These are phyloP conservation scores for Nannospalax galili DNA, from an alignment of 2,113 vertebrate species.

Conservation along the genomic window DNA sequence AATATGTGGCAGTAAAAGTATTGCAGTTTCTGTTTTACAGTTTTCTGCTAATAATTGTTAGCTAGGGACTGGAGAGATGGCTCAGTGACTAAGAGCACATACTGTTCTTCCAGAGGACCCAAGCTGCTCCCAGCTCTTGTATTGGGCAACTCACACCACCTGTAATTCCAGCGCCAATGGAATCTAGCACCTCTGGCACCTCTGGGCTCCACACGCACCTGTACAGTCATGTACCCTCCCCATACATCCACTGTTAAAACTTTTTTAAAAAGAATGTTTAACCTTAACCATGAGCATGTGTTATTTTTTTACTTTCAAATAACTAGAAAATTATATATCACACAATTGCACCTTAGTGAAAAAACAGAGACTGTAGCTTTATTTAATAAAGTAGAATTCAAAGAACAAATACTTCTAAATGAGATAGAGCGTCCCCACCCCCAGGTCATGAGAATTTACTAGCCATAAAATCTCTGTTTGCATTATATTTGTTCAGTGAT, in stretches of 20 bases:
- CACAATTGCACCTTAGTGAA: slow-evolving; percentile 40
- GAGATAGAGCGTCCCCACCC: not conserved
- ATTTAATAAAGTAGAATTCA: slow-evolving; percentile 47
- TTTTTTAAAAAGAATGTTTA: not conserved
- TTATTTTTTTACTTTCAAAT: slow-evolving; percentile 59
- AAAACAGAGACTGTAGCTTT: slow-evolving; percentile 10
- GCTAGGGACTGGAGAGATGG: too few species aligned
- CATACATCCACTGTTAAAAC: too few species aligned
- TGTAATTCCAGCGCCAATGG: too few species aligned
- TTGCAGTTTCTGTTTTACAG: not conserved
- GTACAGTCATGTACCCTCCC: too few species aligned
- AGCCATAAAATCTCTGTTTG: not conserved
- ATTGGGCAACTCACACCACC: too few species aligned
- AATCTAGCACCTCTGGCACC: too few species aligned
- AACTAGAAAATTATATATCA: not conserved
- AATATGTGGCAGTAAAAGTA: not conserved
- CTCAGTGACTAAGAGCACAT: too few species aligned
- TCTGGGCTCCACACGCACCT: too few species aligned
- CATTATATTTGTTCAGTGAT: not conserved
- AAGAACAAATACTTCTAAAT: slow-evolving; percentile 17
- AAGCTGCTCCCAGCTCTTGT: too few species aligned
- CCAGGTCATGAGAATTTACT: not conserved
- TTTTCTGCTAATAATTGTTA: not conserved
- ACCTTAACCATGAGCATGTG: not conserved
- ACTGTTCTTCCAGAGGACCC: too few species aligned